phyloP scores from a whole-genome alignment of 2,113 vertebrate genomes.

The Pedionomus torquatus region DNA sequence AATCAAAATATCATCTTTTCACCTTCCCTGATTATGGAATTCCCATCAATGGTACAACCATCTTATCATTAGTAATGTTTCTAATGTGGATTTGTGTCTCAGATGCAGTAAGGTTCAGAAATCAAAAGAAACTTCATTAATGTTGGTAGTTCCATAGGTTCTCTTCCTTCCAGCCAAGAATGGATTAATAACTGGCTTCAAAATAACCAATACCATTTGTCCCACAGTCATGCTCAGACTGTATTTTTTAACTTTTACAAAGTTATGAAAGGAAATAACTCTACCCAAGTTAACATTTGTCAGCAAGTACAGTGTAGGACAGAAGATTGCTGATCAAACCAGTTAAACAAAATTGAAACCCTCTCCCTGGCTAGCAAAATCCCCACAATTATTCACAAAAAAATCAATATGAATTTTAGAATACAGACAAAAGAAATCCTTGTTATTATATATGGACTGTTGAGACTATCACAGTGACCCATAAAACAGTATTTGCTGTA shows the following conservation, averaged over 20 bases:
- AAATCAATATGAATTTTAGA: not conserved
- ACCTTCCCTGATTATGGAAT: not conserved
- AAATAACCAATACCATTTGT: not conserved
- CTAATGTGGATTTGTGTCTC: not conserved
- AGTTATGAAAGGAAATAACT: not conserved
- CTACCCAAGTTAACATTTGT: not conserved
- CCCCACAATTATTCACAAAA: not conserved
- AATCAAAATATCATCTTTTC: not conserved
- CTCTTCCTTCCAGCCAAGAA: not conserved
- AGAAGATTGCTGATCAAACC: not conserved
- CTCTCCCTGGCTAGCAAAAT: not conserved
- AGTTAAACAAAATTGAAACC: not conserved
- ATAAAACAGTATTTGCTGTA: not conserved
- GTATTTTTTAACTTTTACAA: not conserved
- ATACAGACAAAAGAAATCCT: not conserved
- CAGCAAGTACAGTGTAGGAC: not conserved
- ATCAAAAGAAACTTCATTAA: not conserved
- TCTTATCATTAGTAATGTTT: not conserved
- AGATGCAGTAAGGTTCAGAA: not conserved
- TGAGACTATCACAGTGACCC: not conserved
- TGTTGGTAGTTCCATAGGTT: not conserved
- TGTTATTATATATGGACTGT: not conserved
- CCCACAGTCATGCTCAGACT: not conserved
- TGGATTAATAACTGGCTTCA: not conserved
- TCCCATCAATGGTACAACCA: not conserved